Conservation (phyloP, 1,140 invertebrate genomes). For the Plodia interpunctella region DNA sequence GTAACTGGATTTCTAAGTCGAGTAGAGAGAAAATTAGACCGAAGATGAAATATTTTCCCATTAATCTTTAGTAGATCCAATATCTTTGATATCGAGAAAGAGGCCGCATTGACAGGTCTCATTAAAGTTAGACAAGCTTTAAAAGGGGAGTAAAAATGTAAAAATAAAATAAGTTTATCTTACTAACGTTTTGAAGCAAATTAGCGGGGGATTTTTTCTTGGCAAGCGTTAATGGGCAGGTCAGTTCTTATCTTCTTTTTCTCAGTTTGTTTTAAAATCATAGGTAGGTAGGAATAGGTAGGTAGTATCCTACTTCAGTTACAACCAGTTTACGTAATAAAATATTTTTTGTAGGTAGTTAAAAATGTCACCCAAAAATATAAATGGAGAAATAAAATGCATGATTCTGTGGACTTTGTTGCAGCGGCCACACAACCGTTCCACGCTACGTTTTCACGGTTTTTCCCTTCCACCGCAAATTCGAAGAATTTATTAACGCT, state of each 20-base stretch:
- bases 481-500: slow-evolving; percentile 65
- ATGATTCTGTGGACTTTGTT: not conserved
- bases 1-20: too few species aligned
- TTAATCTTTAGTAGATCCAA: slow-evolving; percentile 29
- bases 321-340: too few species aligned
- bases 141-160: slow-evolving; percentile 38
- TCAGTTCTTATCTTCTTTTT: too few species aligned
- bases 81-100: slow-evolving; percentile 31
- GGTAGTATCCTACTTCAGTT: not conserved
- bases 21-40: not conserved
- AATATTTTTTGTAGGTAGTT: not conserved
- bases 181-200: not conserved
- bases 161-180: slow-evolving; percentile 32
- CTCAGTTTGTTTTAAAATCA: too few species aligned
- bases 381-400: not conserved
- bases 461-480: slow-evolving; percentile 41
- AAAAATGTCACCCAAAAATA: not conserved
- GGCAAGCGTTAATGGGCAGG: too few species aligned
- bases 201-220: not conserved
- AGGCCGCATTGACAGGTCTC: slow-evolving; percentile 52
- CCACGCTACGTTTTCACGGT: slow-evolving; percentile 22
- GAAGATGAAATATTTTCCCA: slow-evolving; percentile 31
- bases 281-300: too few species aligned
- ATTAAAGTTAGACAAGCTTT: slow-evolving; percentile 44
- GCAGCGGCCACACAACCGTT: not conserved